Evolutionary conservation across 2,113 vertebrate species (phyloP), one percentile per base, ranked within the genome.

Genomic region (Galbula dea): DNA sequence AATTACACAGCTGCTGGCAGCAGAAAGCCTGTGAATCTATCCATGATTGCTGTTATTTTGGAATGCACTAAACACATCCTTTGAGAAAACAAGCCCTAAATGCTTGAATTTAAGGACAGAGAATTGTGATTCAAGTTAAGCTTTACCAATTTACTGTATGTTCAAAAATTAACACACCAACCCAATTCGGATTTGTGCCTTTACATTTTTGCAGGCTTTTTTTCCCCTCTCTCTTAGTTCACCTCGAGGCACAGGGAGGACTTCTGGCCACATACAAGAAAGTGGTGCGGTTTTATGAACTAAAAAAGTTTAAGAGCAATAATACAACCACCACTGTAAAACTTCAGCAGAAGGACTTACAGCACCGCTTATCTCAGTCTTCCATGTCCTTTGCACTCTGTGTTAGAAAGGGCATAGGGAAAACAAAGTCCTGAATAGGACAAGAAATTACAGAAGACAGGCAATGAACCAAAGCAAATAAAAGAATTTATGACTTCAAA

Each of bases 271-370:
- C 12, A 54, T 19, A 79, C 27, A 75, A n/a, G 39, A 37, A 72
- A 76, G 17, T 3, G 12, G 3, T 0, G 0, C 17, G 26, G 11
- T 0, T 21, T 72, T 93, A 87, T 73, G 48, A 29, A 10, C 20
- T 11, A 12, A 61, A 43, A n/a, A n/a, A 76, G 45, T 19, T 41
- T 41, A 29, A 9, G 36, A 58, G 59, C 29, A 88, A 11, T 67
- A 61, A 34, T 9, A 12, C 8, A 85, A 23, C 1, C 7, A 9
- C 22, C 24, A 39, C 9, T 26, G 24, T 36, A 27, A 65, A 62
- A 66, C 19, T 69, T 57, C 67, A 77, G 36, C 49, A 88, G 73
- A 81, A 78, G 27, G 37, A 81, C 62, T 88, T 7, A 6, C 1
- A 73, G 61, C 45, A 62, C 37, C 39, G 37, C 23, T 54, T 37